A percentile compares a stretch with the other conserved stretches of the same genome.
Conservation (phyloP, 2,113 vertebrate genomes). For the Pleuronectes platessa region DNA sequence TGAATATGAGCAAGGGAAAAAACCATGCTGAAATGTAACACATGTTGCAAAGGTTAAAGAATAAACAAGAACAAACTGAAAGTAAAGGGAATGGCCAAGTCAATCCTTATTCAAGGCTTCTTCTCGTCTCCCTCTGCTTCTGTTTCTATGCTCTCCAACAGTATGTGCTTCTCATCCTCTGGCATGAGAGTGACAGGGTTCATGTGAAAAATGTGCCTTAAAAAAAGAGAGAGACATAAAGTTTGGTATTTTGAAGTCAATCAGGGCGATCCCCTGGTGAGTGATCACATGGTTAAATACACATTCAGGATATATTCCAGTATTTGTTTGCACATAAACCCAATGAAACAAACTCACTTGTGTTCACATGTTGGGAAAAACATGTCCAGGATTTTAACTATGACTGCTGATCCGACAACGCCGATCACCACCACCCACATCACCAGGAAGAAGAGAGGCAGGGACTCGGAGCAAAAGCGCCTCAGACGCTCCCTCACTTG, state of each 20-base stretch:
- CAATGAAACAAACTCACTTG: slow-evolving; percentile 82
- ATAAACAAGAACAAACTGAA: slow-evolving; percentile 41
- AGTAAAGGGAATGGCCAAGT: neutral
- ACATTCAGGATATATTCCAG: neutral
- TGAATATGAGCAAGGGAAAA: neutral
- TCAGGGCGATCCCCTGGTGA: neutral
- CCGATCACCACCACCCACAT: slow-evolving; percentile 91
- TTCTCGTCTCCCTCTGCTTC: slow-evolving; percentile 59
- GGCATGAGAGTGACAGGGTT: slow-evolving; percentile 75
- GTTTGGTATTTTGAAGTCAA: neutral
- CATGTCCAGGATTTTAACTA: slow-evolving; percentile 88
- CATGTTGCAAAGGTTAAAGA: neutral
- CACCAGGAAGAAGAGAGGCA: slow-evolving; percentile 90
- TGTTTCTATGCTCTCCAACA: slow-evolving; percentile 74
- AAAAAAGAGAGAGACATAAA: neutral
- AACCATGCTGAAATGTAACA: slow-evolving; percentile 8
- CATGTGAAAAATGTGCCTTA: slow-evolving; percentile 75
- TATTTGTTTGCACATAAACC: neutral
- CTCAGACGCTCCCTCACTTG: slow-evolving; percentile 85
- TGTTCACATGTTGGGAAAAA: slow-evolving; percentile 88
- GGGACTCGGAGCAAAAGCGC: slow-evolving; percentile 85
- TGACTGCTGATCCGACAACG: slow-evolving; percentile 86
- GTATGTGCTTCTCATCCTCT: slow-evolving; percentile 79
- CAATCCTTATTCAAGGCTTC: slow-evolving; percentile 45
- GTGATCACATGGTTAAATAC: neutral